These are phyloP conservation scores for Melanotaenia duboulayi DNA, from an alignment of 2,113 vertebrate genomes.

Conservation along the genomic window DNA sequence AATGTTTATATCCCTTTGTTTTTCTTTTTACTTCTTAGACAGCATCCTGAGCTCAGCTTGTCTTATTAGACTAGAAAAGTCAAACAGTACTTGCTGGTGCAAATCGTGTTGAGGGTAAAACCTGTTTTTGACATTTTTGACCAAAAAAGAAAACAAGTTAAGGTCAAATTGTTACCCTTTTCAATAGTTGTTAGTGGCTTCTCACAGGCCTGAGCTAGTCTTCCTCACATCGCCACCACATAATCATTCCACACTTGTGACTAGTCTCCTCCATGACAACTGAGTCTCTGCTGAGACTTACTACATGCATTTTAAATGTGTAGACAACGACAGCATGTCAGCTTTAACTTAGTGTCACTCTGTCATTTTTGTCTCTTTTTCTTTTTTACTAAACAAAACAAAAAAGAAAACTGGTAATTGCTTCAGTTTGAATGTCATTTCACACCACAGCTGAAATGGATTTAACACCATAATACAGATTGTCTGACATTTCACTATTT, in stretches of 20 bases:
- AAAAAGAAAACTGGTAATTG: background rate
- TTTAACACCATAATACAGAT: constrained; percentile 1
- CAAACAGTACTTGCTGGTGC: too few relatives aligned
- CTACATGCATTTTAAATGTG: background rate
- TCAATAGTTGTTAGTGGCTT: too few relatives aligned
- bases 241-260: background rate
- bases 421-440: constrained; percentile 14
- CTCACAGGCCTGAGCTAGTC: too few relatives aligned
- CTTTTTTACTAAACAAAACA: constrained; percentile 1
- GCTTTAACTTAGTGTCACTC: background rate
- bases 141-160: too few relatives aligned
- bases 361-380: constrained; percentile 5
- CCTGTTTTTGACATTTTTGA: too few relatives aligned
- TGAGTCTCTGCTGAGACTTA: background rate
- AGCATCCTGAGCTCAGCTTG: background rate
- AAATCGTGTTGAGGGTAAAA: too few relatives aligned
- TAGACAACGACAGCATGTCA: background rate
- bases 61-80: background rate
- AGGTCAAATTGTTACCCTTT: too few relatives aligned
- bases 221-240: background rate
- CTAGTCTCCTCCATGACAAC: background rate
- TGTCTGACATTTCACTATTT: constrained; percentile 12
- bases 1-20: background rate
- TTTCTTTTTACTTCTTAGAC: background rate
- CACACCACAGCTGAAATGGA: constrained; percentile 5